These are phyloP conservation scores for Drosophila hydei DNA, from an alignment of 1,140 invertebrate species.

Conservation along the genomic window DNA sequence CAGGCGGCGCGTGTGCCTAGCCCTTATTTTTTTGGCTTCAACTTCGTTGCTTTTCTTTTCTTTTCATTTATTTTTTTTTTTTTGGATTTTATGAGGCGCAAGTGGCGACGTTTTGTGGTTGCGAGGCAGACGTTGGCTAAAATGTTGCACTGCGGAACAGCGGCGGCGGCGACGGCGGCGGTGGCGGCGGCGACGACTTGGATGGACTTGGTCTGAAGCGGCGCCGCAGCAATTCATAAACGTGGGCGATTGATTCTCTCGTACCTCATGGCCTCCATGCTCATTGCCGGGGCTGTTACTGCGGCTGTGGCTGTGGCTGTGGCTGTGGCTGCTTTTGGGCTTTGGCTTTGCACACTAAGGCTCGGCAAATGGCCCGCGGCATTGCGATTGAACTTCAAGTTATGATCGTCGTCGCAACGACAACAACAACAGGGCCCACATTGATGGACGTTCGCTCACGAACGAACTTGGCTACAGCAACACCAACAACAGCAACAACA, in stretches of 20 bases:
- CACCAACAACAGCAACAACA: conserved; percentile 52
- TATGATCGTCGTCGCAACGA: conserved; percentile 78
- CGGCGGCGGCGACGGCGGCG: conserved; percentile 62
- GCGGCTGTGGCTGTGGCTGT: conserved; percentile 20
- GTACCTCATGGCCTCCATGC: conserved; percentile 70
- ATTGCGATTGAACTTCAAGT: conserved; percentile 84
- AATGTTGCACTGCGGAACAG: conserved; percentile 80
- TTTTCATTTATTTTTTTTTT: conserved; percentile 23
- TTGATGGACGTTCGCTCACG: conserved; percentile 82
- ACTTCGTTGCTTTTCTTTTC: conserved; percentile 33
- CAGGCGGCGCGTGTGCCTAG: conserved; percentile 74
- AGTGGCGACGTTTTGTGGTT: conserved; percentile 83
- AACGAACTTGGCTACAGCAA: conserved; percentile 59
- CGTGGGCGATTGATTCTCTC: conserved; percentile 83
- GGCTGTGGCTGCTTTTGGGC: conserved; percentile 71
- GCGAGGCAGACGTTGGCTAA: conserved; percentile 78
- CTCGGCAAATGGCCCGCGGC: conserved; percentile 83
- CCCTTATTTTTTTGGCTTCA: conserved; percentile 70
- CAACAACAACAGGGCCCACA: conserved; percentile 59
- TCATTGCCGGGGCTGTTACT: conserved; percentile 26
- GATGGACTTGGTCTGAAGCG: conserved; percentile 57
- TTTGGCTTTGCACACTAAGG: conserved; percentile 80
- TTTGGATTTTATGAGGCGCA: conserved; percentile 76
- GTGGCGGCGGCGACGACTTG: conserved; percentile 38
- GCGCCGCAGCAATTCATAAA: conserved; percentile 83